Conservation (phyloP, 2,797 vertebrate species). For the Characodon lateralis region DNA sequence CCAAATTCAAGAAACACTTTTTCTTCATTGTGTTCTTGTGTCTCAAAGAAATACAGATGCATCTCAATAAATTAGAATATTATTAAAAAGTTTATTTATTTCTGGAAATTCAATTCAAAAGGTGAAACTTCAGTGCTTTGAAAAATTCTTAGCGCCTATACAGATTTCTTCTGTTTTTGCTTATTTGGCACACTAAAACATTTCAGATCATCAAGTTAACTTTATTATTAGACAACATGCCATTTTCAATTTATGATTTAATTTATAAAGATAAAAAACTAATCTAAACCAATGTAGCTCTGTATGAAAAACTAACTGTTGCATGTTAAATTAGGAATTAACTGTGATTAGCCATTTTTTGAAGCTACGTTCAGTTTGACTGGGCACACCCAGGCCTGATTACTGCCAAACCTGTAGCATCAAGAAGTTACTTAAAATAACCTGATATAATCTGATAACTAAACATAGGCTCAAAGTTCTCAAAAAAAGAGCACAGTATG, state of each 20-base stretch:
- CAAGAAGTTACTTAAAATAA: neutral
- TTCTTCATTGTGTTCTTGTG: slow-evolving; percentile 12
- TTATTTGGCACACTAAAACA: neutral
- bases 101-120: neutral
- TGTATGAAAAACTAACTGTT: neutral
- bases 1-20: neutral
- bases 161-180: neutral
- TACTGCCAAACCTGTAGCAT: neutral
- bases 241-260: neutral
- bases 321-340: neutral
- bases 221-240: neutral
- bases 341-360: neutral
- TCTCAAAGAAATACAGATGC: neutral
- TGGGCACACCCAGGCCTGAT: neutral
- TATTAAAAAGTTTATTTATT: neutral
- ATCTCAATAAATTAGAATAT: neutral
- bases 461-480: neutral
- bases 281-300: neutral
- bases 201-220: neutral
- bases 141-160: neutral
- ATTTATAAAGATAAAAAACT: neutral
- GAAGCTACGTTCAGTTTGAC: neutral
- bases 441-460: neutral
- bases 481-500: neutral
- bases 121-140: neutral